Base-by-base conservation (phyloP, 2,888 invertebrate species). In the Tanytarsus gracilentus region DNA sequence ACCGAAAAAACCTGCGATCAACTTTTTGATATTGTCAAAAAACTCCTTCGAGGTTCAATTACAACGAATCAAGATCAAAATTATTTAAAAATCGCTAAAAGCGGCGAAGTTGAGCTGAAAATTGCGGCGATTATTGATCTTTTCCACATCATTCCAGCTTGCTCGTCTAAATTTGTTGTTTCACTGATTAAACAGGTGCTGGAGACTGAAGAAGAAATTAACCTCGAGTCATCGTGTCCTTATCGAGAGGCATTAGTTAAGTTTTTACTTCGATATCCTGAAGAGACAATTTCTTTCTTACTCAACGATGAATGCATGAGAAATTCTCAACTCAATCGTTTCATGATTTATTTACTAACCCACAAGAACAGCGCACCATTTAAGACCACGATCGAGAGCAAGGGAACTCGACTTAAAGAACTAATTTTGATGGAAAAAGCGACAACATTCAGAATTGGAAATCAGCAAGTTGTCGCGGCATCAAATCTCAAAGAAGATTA, bases 1-100 rank as follows among this genome's bases (percentile, higher is more conserved):
- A 94, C 91, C 66, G 96, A 97, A 68, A 94, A 92, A 67, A 77
- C 96, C 1, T 96, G 95, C 70, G 95, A 96, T 67, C 94, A 95
- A 70, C 75, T 98, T 26, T 72, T 95, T 64, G 88, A 90, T 64
- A 85, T 94, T 66, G 76, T 96, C 64, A 87, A 86, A 68, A 89
- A 93, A 69, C 79, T 94, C 66, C 73, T 96, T 61, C 93, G 96
- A 72, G 85, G 84, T 66, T 85, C 84, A 25, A 84, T 86, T 62
- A 81, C 82, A 62, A 79, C 83, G 2, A 83, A 85, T 67, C 85
- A 86, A 73, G 82, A 82, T 76, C 71, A 70, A 25, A 80, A 80
- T 65, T 81, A 82, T 72, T 74, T 81, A 63, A 82, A 84, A 21
- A 81, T 85, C 1, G 82, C 86, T 0, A 87, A 86, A 70, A 86